Percentiles rank a stretch among this genome's conserved stretches.
These are phyloP conservation scores for Coptotermes formosanus DNA, from an alignment of 1,140 invertebrate species.

Conservation along the genomic window DNA sequence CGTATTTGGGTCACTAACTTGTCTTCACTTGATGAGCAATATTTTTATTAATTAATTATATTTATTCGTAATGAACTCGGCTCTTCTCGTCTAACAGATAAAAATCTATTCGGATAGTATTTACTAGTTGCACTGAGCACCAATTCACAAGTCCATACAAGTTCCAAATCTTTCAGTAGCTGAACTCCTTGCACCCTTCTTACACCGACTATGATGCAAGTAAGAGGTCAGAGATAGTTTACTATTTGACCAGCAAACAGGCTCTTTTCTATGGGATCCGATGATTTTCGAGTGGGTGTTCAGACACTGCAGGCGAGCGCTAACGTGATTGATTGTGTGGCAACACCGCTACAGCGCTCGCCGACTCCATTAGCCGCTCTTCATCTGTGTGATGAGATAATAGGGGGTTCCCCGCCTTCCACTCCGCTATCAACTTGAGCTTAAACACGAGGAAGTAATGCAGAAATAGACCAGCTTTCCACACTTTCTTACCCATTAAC, in stretches of 20 bases:
- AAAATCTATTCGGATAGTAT: no score
- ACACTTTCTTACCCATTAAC: not conserved
- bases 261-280: not conserved
- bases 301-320: no score
- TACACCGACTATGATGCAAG: no score
- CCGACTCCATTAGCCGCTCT: constrained; percentile 26
- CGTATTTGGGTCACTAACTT: no score
- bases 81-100: no score
- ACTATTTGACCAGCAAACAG: not conserved
- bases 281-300: not conserved
- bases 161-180: no score
- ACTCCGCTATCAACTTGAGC: not conserved
- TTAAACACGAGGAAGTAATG: not conserved
- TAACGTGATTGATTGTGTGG: constrained; percentile 26
- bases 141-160: no score
- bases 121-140: no score
- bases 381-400: constrained; percentile 26
- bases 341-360: not conserved
- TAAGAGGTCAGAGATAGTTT: not conserved
- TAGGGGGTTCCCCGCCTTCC: not conserved
- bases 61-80: no score
- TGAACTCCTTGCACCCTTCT: no score
- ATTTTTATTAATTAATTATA: no score
- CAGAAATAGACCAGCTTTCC: not conserved
- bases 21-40: no score